Base-by-base conservation (phyloP, 2,113 vertebrate genomes). In the Podocnemis expansa region DNA sequence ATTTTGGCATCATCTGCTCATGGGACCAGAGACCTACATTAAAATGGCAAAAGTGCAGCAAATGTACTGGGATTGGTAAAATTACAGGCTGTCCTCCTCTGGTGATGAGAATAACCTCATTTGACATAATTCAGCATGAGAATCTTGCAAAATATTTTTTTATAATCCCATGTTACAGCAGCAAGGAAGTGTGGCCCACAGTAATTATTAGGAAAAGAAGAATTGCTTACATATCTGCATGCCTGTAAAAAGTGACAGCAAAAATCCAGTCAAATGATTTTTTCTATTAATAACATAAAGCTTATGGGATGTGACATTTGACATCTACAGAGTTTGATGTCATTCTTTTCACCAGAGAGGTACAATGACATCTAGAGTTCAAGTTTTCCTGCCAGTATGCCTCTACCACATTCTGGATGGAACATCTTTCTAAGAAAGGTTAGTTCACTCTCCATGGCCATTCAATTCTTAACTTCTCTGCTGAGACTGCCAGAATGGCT, bases 51-150 rank as follows among this genome's bases (percentile, higher is more conserved):
- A 85, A 89, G 91, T 84, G 84, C 56, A 87, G 87, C 91, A 14
- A 93, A 89, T 58, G 93, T 94, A 93, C 91, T 91, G 95, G 92
- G 52, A 81, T 54, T 89, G 29, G 73, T 94, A 94, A 63, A 6
- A 41, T 96, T 97, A 91, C 93, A 94, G 45, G 25, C 6, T 78
- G 87, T 88, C 73, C 88, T 67, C 43, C 41, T 76, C 79, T 54
- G 54, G 52, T 31, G 4, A 95, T 85, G 78, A 85, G 78, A 84
- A 24, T 31, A 1, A 41, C 41, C 31, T 5, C 90, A 78, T 34
- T 84, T 73, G 51, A 27, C 3, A 6, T 88, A 95, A 95, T 78
- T 80, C 90, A 90, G 54, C 5, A 0, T 84, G 88, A 84, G 73
- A 93, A 94, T 91, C 91, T 11, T 91, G 49, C 84, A 93, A 88